phyloP scores from a whole-genome alignment of 2,797 vertebrate genomes.

The Hypotaenidia okinawae region DNA sequence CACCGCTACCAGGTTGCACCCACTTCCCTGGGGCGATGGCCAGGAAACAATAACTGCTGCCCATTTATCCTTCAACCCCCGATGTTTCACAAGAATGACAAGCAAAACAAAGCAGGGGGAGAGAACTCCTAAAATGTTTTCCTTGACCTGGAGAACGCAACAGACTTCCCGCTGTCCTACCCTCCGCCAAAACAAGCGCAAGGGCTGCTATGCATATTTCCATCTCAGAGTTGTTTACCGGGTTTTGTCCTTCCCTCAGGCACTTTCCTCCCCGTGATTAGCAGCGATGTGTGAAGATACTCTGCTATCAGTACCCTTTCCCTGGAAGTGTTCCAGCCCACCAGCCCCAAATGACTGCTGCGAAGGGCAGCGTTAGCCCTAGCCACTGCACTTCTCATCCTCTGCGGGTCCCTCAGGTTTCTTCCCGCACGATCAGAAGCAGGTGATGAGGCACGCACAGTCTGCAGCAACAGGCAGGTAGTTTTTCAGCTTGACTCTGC shows the following conservation, averaged over 20 bases:
- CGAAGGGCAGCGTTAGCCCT: neutral
- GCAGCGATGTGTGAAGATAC: conserved; percentile 53
- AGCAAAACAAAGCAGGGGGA: conserved; percentile 11
- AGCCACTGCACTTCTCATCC: neutral
- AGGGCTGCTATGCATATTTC: conserved; percentile 5
- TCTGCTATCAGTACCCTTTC: conserved; percentile 44
- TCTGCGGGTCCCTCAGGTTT: neutral
- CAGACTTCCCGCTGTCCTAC: neutral
- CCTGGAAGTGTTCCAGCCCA: conserved; percentile 22
- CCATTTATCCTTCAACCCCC: neutral
- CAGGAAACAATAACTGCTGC: neutral
- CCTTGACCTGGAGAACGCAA: conserved; percentile 8
- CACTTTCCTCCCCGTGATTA: conserved; percentile 38
- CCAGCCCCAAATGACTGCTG: neutral
- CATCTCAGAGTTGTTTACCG: conserved; percentile 49
- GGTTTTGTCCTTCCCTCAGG: conserved; percentile 58
- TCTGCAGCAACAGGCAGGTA: neutral
- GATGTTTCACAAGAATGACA: neutral
- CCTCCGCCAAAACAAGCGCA: neutral
- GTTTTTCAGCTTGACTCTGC: neutral
- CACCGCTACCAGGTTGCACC: neutral
- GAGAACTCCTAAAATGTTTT: conserved; percentile 1
- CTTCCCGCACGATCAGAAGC: neutral
- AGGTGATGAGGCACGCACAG: accelerated
- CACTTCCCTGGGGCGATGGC: neutral